Conservation (phyloP, 2,113 vertebrate genomes). For the Athene noctua region DNA sequence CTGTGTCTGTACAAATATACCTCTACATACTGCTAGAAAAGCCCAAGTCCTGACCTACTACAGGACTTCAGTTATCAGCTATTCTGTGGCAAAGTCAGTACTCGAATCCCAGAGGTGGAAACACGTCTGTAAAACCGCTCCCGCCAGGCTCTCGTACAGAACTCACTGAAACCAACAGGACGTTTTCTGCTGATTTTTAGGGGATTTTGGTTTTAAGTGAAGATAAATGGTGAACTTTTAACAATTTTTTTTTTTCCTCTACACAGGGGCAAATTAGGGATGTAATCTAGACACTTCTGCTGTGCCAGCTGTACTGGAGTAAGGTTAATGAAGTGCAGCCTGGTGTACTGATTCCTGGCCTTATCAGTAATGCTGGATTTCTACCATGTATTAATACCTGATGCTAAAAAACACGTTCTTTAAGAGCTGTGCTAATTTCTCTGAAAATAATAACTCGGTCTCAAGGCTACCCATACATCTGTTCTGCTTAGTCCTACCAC, state of each 20-base stretch:
- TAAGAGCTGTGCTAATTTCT: not conserved
- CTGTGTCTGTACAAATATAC: not conserved
- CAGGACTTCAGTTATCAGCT: not conserved
- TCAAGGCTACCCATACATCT: not conserved
- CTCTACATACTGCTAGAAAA: not conserved
- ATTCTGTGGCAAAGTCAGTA: not conserved
- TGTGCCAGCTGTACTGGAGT: not conserved
- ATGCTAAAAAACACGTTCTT: not conserved
- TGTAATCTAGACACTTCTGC: not conserved
- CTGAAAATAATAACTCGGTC: not conserved
- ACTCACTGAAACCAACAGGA: not conserved
- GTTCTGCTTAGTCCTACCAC: not conserved
- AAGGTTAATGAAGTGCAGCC: not conserved
- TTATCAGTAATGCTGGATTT: not conserved
- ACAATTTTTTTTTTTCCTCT: not conserved
- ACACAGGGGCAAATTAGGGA: not conserved
- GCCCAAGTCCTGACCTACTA: not conserved
- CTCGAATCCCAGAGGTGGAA: not conserved
- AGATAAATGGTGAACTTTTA: not conserved
- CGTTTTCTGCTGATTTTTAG: not conserved
- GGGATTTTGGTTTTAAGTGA: not conserved
- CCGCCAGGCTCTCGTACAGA: not conserved
- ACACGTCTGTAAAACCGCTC: fast-evolving
- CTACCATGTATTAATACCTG: not conserved
- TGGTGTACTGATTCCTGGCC: not conserved